phyloP scores from a whole-genome alignment of 2,797 vertebrate genomes.

The Manis javanica region DNA sequence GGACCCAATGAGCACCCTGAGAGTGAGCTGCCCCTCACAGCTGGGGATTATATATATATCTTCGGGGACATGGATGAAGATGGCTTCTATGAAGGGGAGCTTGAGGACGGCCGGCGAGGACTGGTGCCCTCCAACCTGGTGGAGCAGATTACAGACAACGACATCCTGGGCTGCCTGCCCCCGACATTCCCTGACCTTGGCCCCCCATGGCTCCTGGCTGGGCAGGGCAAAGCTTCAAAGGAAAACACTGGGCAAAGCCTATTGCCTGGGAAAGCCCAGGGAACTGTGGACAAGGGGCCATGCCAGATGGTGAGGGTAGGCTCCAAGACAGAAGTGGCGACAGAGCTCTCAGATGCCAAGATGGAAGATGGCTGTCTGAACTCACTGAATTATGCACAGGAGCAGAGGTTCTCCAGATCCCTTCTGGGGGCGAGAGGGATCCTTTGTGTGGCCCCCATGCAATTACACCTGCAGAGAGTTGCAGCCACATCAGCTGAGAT shows the following conservation, averaged over 20 bases:
- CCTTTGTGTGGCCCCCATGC: conserved; percentile 86
- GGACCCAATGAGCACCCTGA: conserved; percentile 92
- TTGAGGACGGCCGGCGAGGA: conserved; percentile 92
- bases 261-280: conserved; percentile 83
- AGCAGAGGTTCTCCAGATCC: conserved; percentile 87
- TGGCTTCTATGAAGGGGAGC: conserved; percentile 93
- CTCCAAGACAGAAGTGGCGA: conserved; percentile 88
- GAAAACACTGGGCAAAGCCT: conserved; percentile 79
- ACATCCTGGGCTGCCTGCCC: conserved; percentile 85
- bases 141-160: conserved; percentile 90
- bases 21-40: conserved; percentile 90
- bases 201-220: conserved; percentile 87
- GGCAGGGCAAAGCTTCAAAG: conserved; percentile 76
- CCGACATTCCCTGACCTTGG: conserved; percentile 86
- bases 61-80: conserved; percentile 92
- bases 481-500: conserved; percentile 90
- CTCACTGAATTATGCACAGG: conserved; percentile 88
- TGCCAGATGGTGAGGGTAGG: conserved; percentile 87
- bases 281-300: conserved; percentile 87
- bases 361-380: conserved; percentile 86
- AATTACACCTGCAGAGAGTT: conserved; percentile 87
- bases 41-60: conserved; percentile 92
- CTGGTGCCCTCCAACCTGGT: conserved; percentile 92
- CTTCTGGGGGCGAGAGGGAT: conserved; percentile 86
- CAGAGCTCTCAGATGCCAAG: conserved; percentile 89